Evolutionary conservation across 1,140 invertebrate species (phyloP).

Genomic region (Tetramorium alpestre): DNA sequence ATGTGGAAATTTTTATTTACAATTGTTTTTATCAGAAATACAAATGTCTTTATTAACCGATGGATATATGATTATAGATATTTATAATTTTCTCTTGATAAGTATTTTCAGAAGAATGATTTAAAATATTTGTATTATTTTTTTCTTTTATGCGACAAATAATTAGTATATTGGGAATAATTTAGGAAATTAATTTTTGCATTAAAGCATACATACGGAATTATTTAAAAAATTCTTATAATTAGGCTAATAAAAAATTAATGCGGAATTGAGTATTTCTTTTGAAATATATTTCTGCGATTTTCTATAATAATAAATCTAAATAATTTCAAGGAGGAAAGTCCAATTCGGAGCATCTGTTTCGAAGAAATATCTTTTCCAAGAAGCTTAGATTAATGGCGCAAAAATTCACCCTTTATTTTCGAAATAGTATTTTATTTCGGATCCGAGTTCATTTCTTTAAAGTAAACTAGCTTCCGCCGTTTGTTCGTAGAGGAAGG

Average conservation of each 20-base stretch:
- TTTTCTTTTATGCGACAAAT: neutral
- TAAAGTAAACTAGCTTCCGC: neutral
- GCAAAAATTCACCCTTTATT: neutral
- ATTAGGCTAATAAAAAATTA: neutral
- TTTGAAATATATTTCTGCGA: neutral
- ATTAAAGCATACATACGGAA: neutral
- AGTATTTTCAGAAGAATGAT: neutral
- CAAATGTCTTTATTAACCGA: neutral
- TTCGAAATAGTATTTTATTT: neutral
- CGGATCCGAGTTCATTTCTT: constrained; percentile 1
- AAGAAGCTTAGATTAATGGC: neutral
- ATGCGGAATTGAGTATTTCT: neutral
- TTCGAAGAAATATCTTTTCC: neutral
- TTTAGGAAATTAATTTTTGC: neutral
- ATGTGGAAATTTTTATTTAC: constrained; percentile 14
- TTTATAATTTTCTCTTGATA: neutral
- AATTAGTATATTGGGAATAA: neutral
- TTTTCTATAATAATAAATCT: no score
- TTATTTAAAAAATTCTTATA: neutral
- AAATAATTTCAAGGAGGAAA: neutral
- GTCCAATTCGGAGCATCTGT: neutral
- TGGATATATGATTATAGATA: neutral
- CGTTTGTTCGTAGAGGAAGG: neutral
- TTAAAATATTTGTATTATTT: neutral
- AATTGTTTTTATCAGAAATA: constrained; percentile 1